Evolutionary conservation across 2,113 vertebrate genomes (phyloP).

Genomic region (Cyrtonyx montezumae): DNA sequence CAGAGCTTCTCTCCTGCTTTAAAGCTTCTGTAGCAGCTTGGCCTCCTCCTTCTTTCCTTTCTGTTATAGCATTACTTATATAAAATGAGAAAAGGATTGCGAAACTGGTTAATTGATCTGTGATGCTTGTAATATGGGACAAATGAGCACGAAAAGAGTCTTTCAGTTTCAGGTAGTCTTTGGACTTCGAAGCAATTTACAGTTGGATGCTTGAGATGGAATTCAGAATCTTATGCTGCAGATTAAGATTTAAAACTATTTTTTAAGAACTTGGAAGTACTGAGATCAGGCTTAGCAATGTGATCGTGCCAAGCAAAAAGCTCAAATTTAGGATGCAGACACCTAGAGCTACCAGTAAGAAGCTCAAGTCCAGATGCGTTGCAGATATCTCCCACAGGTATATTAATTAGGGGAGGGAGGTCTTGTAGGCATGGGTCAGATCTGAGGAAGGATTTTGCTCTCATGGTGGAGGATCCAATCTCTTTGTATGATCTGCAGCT

Average conservation of each 20-base stretch:
- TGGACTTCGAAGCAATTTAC: not conserved
- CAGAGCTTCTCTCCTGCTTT: not conserved
- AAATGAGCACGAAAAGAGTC: not conserved
- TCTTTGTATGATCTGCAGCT: fast-evolving
- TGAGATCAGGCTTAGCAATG: not conserved
- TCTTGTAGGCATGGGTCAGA: not conserved
- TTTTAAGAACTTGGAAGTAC: not conserved
- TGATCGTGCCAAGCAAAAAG: not conserved
- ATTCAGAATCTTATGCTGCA: not conserved
- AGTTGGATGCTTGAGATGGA: not conserved
- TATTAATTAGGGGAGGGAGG: not conserved
- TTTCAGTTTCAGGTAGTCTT: not conserved
- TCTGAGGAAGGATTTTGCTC: not conserved
- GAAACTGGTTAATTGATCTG: not conserved
- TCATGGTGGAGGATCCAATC: not conserved
- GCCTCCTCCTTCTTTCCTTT: not conserved
- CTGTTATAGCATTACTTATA: not conserved
- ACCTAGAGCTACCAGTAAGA: not conserved
- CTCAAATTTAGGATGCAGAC: not conserved
- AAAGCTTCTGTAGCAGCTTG: not conserved
- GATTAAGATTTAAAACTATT: fast-evolving
- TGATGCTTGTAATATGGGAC: not conserved
- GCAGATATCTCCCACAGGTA: not conserved
- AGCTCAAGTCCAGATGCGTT: not conserved
- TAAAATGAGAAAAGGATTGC: not conserved